phyloP scores from a whole-genome alignment of 2,113 vertebrate genomes.

The Crotalus helleri region DNA sequence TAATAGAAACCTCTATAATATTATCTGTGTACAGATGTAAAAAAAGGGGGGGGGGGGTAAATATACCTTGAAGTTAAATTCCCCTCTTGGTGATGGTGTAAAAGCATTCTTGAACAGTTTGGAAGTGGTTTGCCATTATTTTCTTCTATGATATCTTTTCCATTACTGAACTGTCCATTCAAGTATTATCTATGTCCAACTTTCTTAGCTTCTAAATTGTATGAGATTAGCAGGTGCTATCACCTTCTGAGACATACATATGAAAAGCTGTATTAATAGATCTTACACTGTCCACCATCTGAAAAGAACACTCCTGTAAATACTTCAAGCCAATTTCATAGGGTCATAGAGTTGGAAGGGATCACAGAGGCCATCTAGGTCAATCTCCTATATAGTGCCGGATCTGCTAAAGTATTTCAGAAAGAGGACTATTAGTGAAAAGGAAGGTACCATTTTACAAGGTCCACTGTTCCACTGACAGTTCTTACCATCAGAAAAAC shows the following conservation, averaged over 20 bases:
- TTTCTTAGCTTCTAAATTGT: not conserved
- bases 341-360: not conserved
- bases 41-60: not conserved
- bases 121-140: not conserved
- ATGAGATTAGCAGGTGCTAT: not conserved
- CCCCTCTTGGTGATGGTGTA: not conserved
- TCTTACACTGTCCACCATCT: not conserved
- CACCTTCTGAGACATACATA: not conserved
- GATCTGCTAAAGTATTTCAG: not conserved
- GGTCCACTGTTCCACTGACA: not conserved
- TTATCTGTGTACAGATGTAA: not conserved
- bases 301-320: not conserved
- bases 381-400: not conserved
- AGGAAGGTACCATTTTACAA: not conserved
- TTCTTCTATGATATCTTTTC: not conserved
- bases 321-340: not conserved
- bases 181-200: not conserved
- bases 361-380: not conserved
- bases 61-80: not conserved
- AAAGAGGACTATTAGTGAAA: not conserved
- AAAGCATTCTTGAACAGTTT: not conserved
- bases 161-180: not conserved
- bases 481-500: not conserved
- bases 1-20: not conserved
- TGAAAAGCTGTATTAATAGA: not conserved